Percentiles rank a stretch among this genome's conserved stretches.
Conservation (phyloP, 2,888 invertebrate genomes). For the Sycophila texana region DNA sequence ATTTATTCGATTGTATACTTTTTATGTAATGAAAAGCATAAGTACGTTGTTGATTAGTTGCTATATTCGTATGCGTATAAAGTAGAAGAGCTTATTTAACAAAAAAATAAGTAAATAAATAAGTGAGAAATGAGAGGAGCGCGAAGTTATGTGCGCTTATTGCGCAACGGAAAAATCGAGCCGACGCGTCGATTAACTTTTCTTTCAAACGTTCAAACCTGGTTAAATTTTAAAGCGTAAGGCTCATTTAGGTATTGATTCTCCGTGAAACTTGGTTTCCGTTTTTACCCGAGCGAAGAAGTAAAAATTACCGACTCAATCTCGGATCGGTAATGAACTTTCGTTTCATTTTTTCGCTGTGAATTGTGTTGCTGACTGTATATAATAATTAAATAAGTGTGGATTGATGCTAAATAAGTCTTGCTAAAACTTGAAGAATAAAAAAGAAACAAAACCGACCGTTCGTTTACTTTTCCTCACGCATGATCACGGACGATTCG, state of each 20-base stretch:
- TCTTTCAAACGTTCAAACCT: no score
- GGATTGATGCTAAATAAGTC: no score
- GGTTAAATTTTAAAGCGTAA: no score
- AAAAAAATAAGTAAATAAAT: not conserved
- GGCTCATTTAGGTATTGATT: no score
- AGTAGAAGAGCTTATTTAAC: conserved; percentile 48
- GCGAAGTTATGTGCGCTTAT: no score
- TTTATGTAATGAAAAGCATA: conserved; percentile 57
- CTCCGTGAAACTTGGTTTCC: no score
- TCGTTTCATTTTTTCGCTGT: conserved; percentile 8
- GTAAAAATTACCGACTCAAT: not conserved
- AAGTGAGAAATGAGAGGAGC: no score
- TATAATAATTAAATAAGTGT: conserved; percentile 4
- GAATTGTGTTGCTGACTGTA: conserved; percentile 23
- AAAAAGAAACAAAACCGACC: not conserved
- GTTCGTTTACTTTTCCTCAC: conserved; percentile 32
- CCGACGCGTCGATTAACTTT: conserved; percentile 9
- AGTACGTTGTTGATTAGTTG: conserved; percentile 67
- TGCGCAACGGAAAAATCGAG: not conserved
- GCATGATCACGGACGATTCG: conserved; percentile 17
- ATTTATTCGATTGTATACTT: conserved; percentile 63
- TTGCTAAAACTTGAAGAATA: not conserved
- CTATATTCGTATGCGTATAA: conserved; percentile 54
- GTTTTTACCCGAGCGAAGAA: no score
- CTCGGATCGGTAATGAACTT: not conserved